Base-by-base conservation (phyloP, 2,888 invertebrate species). In the Orchestes rusci region DNA sequence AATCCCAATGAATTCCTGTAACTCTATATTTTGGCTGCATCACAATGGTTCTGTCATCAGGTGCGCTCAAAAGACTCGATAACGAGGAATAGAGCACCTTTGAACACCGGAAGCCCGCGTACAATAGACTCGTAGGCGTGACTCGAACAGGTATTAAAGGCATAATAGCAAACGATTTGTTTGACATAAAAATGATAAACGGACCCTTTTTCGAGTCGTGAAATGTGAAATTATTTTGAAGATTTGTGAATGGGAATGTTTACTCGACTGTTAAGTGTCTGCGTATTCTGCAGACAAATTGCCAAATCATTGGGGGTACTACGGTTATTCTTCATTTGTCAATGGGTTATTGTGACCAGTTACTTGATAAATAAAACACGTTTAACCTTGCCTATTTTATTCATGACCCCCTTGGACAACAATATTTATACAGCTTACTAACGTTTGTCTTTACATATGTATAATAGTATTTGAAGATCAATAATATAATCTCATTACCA, bases 141-240 rank as follows among this genome's bases (percentile, higher is more conserved):
- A 43, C 48, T 43, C 32, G 39, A 32, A 43, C 40, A 43, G 43
- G n/a, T n/a, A n/a, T n/a, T n/a, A n/a, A n/a, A n/a, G 40, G 39
- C 33, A 50, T 39, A 57, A 55, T 44, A 51, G 51, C 51, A n/a
- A 51, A 52, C 56, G 55, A 59, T 59, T 57, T 60, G 59, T 59
- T 60, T 60, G 60, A 60, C 60, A 60, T 56, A 50, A 56, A 58
- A 59, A 57, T 59, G 58, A 58, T 59, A 59, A 60, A 60, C 58
- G 55, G 50, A 23, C 42, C 48, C 51, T 50, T 51, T 55, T 7
- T 23, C 7, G 23, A 10, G 7, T 5, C 5, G 10, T 23, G n/a
- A n/a, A n/a, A n/a, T n/a, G n/a, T 50, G 46, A 48, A 54, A 54
- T 50, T 51, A 52, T 43, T 54, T 51, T 52, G 5, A 48, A 52